phyloP scores from a whole-genome alignment of 2,797 vertebrate species.

The Mycteria americana region DNA sequence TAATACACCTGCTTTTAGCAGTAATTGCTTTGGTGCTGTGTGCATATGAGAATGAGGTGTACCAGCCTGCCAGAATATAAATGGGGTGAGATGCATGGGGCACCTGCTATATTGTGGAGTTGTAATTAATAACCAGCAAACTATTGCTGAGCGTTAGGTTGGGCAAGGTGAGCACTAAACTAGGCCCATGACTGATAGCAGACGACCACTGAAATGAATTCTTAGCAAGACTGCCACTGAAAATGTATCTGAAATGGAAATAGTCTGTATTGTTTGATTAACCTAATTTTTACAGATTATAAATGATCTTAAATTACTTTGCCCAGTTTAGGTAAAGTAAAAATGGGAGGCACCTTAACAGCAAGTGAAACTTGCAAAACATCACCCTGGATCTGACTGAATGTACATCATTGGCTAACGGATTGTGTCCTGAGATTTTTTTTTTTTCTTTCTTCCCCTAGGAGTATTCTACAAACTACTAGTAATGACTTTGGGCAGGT shows the following conservation, averaged over 20 bases:
- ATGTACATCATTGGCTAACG: neutral
- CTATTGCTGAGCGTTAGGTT: neutral
- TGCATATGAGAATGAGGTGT: neutral
- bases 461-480: neutral
- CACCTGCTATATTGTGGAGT: neutral
- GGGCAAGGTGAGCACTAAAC: neutral
- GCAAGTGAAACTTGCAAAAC: neutral
- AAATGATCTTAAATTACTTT: neutral
- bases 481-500: neutral
- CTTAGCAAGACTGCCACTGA: neutral
- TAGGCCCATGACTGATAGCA: neutral
- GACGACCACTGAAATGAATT: neutral
- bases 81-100: neutral
- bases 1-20: conserved; percentile 32
- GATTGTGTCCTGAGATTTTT: neutral
- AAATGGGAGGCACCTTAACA: neutral
- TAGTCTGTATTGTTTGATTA: neutral
- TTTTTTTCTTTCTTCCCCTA: neutral
- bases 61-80: conserved; percentile 1
- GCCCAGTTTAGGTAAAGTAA: neutral
- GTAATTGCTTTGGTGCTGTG: conserved; percentile 40
- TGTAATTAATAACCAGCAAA: conserved; percentile 23
- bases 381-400: neutral
- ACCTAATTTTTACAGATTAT: neutral
- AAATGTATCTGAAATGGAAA: neutral